These are phyloP conservation scores for Scaptomyza parva DNA, from an alignment of 2,888 invertebrate species.

Conservation along the genomic window DNA sequence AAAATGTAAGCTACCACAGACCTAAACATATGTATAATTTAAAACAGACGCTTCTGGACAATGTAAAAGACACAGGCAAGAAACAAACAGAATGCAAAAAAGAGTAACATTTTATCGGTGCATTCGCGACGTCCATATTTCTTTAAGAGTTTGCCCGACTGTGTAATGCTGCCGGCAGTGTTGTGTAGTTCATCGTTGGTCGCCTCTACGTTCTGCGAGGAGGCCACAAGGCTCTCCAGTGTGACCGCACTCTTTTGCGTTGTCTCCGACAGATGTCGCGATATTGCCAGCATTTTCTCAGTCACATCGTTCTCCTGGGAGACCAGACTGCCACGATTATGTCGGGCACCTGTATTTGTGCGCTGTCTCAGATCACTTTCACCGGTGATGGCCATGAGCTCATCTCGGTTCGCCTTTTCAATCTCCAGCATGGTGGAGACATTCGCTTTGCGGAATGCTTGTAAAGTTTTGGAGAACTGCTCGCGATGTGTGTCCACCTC, in stretches of 20 bases:
- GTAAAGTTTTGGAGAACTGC: slow-evolving; percentile 89
- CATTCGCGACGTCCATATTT: slow-evolving; percentile 97
- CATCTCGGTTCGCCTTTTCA: slow-evolving; percentile 90
- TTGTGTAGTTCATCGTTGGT: slow-evolving; percentile 93
- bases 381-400: slow-evolving; percentile 87
- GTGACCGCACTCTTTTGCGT: slow-evolving; percentile 94
- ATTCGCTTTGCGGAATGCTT: slow-evolving; percentile 92
- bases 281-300: slow-evolving; percentile 93
- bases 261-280: slow-evolving; percentile 93
- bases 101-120: slow-evolving; percentile 96
- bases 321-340: slow-evolving; percentile 87
- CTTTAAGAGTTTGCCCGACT: slow-evolving; percentile 95
- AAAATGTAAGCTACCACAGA: background rate
- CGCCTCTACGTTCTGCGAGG: slow-evolving; percentile 89
- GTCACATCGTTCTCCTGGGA: slow-evolving; percentile 89
- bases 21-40: slow-evolving; percentile 62
- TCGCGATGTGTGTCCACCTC: slow-evolving; percentile 90
- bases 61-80: slow-evolving; percentile 96
- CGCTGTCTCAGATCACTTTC: slow-evolving; percentile 88
- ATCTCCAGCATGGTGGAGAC: slow-evolving; percentile 91
- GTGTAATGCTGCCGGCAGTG: slow-evolving; percentile 94
- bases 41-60: slow-evolving; percentile 94
- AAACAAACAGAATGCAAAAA: slow-evolving; percentile 95
- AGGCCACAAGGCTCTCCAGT: slow-evolving; percentile 90
- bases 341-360: slow-evolving; percentile 55